These are phyloP conservation scores for Glareola pratincola DNA, from an alignment of 2,113 vertebrate species.

Conservation along the genomic window DNA sequence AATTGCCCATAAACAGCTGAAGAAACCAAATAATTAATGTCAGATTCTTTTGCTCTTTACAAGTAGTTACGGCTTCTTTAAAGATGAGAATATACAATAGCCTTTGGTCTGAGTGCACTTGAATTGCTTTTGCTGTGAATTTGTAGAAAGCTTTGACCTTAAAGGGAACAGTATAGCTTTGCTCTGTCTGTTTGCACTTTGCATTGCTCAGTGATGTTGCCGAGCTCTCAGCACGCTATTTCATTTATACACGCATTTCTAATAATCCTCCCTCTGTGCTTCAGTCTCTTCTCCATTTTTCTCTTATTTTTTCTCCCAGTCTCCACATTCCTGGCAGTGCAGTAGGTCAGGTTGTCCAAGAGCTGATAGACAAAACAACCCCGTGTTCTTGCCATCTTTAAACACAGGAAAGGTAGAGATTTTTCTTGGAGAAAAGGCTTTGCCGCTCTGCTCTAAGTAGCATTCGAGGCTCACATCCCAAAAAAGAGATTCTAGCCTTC, in stretches of 20 bases:
- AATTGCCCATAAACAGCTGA: background rate
- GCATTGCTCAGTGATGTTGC: conserved; percentile 6
- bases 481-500: background rate
- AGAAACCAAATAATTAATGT: background rate
- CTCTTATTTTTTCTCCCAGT: background rate
- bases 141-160: background rate
- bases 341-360: background rate
- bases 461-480: background rate
- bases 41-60: background rate
- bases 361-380: background rate
- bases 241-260: background rate
- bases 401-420: background rate
- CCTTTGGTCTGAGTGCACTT: background rate
- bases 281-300: background rate
- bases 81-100: background rate
- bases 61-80: background rate
- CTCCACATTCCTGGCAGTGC: background rate
- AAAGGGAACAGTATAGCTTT: conserved; percentile 4
- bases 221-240: background rate
- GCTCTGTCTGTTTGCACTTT: conserved; percentile 9
- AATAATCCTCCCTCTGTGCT: conserved; percentile 3
- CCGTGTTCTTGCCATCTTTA: background rate
- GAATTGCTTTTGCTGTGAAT: conserved; percentile 1
- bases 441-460: background rate
- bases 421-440: background rate